phyloP scores from a whole-genome alignment of 2,797 vertebrate species.

The Pterois miles region DNA sequence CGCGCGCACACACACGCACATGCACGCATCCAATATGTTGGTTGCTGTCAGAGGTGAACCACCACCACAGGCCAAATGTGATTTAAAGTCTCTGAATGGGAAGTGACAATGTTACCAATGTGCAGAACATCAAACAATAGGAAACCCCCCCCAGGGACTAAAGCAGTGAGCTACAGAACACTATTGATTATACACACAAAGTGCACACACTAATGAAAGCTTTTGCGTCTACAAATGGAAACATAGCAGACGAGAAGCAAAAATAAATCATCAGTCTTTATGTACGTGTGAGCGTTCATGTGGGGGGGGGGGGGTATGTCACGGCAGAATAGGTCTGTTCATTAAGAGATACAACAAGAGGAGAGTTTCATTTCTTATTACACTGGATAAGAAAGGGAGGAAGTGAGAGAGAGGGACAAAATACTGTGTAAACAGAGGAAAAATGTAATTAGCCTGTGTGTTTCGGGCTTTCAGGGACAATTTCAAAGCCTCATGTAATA shows the following conservation, averaged over 20 bases:
- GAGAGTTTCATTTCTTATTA: constrained; percentile 53
- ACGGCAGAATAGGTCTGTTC: constrained; percentile 50
- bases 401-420: constrained; percentile 31
- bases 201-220: constrained; percentile 67
- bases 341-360: constrained; percentile 53
- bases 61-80: constrained; percentile 57
- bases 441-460: constrained; percentile 53
- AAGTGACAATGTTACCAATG: constrained; percentile 72
- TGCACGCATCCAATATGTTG: constrained; percentile 1
- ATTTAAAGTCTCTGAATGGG: constrained; percentile 67
- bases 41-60: constrained; percentile 34
- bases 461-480: constrained; percentile 29
- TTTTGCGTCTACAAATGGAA: constrained; percentile 62
- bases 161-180: constrained; percentile 58
- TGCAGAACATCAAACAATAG: constrained; percentile 71
- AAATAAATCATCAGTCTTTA: constrained; percentile 45
- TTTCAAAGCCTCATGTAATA: constrained; percentile 17
- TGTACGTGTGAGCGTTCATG: neutral
- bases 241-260: constrained; percentile 39
- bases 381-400: constrained; percentile 45
- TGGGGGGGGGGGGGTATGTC: constrained; percentile 6
- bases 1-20: no score
- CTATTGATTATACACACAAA: constrained; percentile 70
- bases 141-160: constrained; percentile 46
- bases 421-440: constrained; percentile 18